Conservation (phyloP, 1,140 invertebrate species). For the Nixonia krombeini region DNA sequence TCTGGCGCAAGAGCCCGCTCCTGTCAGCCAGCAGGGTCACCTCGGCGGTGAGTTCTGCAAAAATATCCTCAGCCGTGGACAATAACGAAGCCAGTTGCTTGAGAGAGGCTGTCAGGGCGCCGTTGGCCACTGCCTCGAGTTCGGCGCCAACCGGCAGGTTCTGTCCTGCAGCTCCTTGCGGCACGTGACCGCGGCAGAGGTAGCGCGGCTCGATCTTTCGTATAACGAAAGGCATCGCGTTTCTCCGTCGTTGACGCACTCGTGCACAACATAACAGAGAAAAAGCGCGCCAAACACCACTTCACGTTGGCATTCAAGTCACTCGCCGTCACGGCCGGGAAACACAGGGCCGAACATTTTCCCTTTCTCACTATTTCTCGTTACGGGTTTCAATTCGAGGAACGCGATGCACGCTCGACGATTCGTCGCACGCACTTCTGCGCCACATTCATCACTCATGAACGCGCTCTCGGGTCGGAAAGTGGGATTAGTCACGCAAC, state of each 20-base stretch:
- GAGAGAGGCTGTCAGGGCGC: conserved; percentile 70
- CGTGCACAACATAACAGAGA: conserved; percentile 42
- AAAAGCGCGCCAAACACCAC: conserved; percentile 1
- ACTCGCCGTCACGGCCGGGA: neutral
- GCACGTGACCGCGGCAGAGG: conserved; percentile 68
- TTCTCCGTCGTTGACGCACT: conserved; percentile 28
- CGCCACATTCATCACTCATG: too few relatives aligned
- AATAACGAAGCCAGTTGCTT: conserved; percentile 73
- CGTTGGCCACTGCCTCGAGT: conserved; percentile 71
- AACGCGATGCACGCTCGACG: neutral
- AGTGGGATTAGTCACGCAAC: too few relatives aligned
- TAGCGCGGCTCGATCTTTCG: conserved; percentile 67
- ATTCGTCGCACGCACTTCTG: too few relatives aligned
- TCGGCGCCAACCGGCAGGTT: conserved; percentile 68
- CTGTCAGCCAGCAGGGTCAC: conserved; percentile 70
- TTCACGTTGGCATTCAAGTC: conserved; percentile 10
- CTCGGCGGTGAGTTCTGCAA: conserved; percentile 72
- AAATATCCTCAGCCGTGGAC: conserved; percentile 72
- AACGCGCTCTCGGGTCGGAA: neutral
- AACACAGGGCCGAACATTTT: neutral
- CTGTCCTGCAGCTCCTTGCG: conserved; percentile 56
- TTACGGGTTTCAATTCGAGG: neutral
- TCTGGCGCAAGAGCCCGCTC: conserved; percentile 66
- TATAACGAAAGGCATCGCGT: conserved; percentile 70
- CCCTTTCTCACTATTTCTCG: neutral